Base-by-base conservation (phyloP, 2,888 invertebrate genomes). In the Tipula vernalis region DNA sequence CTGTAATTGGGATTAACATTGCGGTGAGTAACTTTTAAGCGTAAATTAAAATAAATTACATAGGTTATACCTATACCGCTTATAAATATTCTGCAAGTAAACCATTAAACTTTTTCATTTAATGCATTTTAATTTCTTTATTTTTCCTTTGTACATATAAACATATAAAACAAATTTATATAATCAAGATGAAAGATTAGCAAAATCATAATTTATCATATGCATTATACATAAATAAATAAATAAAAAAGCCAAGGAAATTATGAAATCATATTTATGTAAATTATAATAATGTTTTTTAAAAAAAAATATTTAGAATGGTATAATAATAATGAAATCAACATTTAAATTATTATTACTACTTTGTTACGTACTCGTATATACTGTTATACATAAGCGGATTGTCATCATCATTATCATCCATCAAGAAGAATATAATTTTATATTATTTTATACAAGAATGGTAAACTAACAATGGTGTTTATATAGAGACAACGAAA, bases 331-430 rank as follows among this genome's bases (percentile, higher is more conserved):
- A 71, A 71, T 71, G 71, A 71, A 71, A 71, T 71, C 71, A 71
- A 71, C 71, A 71, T 71, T 71, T 71, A 71, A 71, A 71, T 71
- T 71, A 71, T 71, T 71, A 71, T 71, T 71, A 71, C 71, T 71
- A 71, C 71, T 71, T 71, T 71, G 71, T 71, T 71, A 71, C 71
- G 71, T 71, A 71, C 71, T 71, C 71, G 71, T 71, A 71, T 71
- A 28, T 71, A 28, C 28, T 3, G 4, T 10, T n/a, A 51, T 51
- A 15, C 3, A 28, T 71, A 71, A 71, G 71, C 71, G 71, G 71
- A 71, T 71, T 71, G 71, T 71, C 71, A 71, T 71, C 71, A 71
- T 71, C 71, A 71, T 71, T 71, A 71, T 71, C 71, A 71, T 71
- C 71, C 71, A 71, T 71, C 71, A 71, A 71, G 71, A 71, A 71